Evolutionary conservation across 2,113 vertebrate species (phyloP).

Genomic region (Myxocyprinus asiaticus): DNA sequence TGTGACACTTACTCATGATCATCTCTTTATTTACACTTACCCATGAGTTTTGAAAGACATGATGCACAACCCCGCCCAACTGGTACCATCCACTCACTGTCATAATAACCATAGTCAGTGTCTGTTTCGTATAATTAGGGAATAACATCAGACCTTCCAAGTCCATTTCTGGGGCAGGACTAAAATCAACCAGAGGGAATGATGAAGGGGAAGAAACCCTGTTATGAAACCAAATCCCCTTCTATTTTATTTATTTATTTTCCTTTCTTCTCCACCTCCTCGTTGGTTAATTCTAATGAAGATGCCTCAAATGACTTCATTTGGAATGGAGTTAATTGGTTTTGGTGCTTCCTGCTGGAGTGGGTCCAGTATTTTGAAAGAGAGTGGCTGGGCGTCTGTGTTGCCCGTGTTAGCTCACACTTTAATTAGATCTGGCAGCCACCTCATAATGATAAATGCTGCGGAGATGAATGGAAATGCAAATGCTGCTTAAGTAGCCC

Average conservation of each 20-base stretch:
- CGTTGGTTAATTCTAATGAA: constrained; percentile 80
- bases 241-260: constrained; percentile 22
- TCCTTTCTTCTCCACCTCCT: constrained; percentile 50
- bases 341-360: constrained; percentile 86
- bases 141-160: constrained; percentile 59
- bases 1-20: no score
- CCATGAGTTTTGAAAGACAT: no score
- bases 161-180: constrained; percentile 57
- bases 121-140: constrained; percentile 47
- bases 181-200: constrained; percentile 63
- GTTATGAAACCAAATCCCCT: no score
- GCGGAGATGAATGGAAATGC: constrained; percentile 97
- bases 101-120: constrained; percentile 20
- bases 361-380: constrained; percentile 66
- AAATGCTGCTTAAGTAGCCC: constrained; percentile 89
- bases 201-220: no score
- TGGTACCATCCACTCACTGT: no score
- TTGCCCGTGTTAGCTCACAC: constrained; percentile 82
- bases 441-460: constrained; percentile 91
- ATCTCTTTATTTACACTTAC: no score
- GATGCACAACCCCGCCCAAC: no score
- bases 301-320: constrained; percentile 73
- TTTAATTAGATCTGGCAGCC: constrained; percentile 99
- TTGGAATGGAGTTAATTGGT: constrained; percentile 86
- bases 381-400: constrained; percentile 76